Conservation (phyloP, 2,113 vertebrate genomes). For the Tetrax tetrax region DNA sequence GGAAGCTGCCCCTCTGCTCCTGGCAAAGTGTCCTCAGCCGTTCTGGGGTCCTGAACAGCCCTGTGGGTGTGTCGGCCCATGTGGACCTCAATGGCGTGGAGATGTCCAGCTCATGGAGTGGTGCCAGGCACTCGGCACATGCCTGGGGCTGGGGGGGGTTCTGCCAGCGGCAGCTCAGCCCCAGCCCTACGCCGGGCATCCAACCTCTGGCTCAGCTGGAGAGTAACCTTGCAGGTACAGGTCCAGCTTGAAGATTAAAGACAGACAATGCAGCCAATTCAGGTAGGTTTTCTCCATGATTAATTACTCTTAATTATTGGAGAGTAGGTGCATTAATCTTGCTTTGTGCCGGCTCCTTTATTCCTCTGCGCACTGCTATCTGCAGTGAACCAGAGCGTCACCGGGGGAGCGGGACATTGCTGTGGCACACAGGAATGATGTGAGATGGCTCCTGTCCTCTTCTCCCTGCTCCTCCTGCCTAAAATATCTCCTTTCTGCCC, state of each 20-base stretch:
- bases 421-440: not conserved
- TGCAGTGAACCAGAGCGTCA: not conserved
- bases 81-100: accelerated
- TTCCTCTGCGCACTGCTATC: not conserved
- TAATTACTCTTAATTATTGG: not conserved
- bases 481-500: not conserved
- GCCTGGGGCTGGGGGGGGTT: not conserved
- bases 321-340: not conserved
- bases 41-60: not conserved
- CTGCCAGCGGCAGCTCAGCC: no score
- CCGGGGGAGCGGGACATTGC: accelerated
- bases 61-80: not conserved
- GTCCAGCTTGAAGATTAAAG: not conserved
- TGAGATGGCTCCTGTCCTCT: not conserved
- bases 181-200: accelerated
- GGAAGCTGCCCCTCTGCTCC: not conserved
- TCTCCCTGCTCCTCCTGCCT: not conserved
- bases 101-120: no score
- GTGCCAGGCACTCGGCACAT: not conserved
- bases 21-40: accelerated
- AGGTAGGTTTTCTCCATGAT: not conserved
- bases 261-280: not conserved
- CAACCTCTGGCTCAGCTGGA: not conserved
- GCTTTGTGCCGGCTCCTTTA: not conserved
- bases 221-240: accelerated